A percentile compares a stretch with the other conserved stretches of the same genome.
Conservation (phyloP, 2,888 invertebrate species). For the Arctia plantaginis region DNA sequence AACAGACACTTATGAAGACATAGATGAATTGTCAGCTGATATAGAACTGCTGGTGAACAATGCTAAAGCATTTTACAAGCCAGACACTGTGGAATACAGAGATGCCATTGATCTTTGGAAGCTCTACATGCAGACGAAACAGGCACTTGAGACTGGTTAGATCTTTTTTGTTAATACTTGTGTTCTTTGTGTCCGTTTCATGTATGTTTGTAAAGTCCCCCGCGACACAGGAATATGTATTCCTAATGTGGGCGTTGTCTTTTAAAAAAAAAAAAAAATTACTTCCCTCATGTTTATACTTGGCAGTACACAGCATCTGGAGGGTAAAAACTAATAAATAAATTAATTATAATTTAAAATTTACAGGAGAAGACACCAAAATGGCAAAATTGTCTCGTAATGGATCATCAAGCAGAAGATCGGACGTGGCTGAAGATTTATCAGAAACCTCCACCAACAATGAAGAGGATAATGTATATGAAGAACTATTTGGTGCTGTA, state of each 20-base stretch:
- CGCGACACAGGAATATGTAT: no score
- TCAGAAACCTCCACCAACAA: conserved; percentile 91
- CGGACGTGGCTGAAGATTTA: conserved; percentile 88
- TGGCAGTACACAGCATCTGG: no score
- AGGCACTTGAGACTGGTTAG: conserved; percentile 76
- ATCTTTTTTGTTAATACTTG: no score
- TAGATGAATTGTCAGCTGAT: conserved; percentile 96
- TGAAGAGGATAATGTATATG: conserved; percentile 93
- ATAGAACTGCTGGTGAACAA: conserved; percentile 97
- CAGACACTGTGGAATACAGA: conserved; percentile 93
- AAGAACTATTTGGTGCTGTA: conserved; percentile 95
- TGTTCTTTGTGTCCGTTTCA: no score
- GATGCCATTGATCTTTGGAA: conserved; percentile 97
- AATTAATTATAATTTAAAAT: neutral
- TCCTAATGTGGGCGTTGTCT: no score
- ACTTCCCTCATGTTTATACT: no score
- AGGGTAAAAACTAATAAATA: no score
- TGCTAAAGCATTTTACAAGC: conserved; percentile 98
- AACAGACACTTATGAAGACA: conserved; percentile 98
- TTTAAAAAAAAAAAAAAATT: no score
- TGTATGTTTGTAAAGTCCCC: no score
- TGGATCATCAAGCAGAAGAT: conserved; percentile 78
- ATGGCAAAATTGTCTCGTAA: conserved; percentile 76
- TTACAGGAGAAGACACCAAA: conserved; percentile 78
- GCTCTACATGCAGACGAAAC: conserved; percentile 88